These are phyloP conservation scores for Drosophila gaucha DNA, from an alignment of 2,888 invertebrate genomes.

Conservation along the genomic window DNA sequence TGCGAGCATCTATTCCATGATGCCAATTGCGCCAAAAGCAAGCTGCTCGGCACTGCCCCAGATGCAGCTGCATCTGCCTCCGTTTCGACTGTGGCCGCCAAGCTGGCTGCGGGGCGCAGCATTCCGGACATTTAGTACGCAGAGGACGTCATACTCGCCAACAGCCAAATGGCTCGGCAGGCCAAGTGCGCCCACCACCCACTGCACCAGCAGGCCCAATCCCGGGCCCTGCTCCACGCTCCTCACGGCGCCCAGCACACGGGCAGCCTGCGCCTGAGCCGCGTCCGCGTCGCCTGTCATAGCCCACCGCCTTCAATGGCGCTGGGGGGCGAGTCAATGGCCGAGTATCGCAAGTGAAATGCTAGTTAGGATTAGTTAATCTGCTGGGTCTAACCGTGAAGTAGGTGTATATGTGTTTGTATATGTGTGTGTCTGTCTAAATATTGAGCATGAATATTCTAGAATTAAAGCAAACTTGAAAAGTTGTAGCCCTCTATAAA, in stretches of 20 bases:
- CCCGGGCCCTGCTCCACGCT: constrained; percentile 23
- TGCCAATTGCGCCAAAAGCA: constrained; percentile 84
- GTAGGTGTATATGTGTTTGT: constrained; percentile 19
- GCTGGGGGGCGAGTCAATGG: constrained; percentile 57
- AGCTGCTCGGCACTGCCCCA: constrained; percentile 43
- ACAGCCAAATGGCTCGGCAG: constrained; percentile 75
- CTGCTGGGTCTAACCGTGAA: constrained; percentile 35
- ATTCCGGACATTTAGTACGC: constrained; percentile 85
- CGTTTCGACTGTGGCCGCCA: constrained; percentile 38
- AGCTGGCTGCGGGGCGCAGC: constrained; percentile 67
- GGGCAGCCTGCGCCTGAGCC: constrained; percentile 49
- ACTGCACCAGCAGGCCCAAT: constrained; percentile 55
- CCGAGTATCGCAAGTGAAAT: constrained; percentile 79
- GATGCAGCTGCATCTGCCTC: constrained; percentile 26
- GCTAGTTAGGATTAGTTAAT: constrained; percentile 12
- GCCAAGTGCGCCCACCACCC: constrained; percentile 71
- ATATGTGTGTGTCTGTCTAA: constrained; percentile 12
- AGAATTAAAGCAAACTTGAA: constrained; percentile 22
- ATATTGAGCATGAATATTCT: constrained; percentile 9
- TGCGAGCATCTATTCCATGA: constrained; percentile 84
- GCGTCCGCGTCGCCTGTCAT: constrained; percentile 75
- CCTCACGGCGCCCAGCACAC: constrained; percentile 41
- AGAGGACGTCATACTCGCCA: constrained; percentile 84
- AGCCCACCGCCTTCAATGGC: constrained; percentile 70
- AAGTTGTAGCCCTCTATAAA: constrained; percentile 24